phyloP scores from a whole-genome alignment of 2,888 invertebrate genomes.

The Phytoseiulus persimilis region DNA sequence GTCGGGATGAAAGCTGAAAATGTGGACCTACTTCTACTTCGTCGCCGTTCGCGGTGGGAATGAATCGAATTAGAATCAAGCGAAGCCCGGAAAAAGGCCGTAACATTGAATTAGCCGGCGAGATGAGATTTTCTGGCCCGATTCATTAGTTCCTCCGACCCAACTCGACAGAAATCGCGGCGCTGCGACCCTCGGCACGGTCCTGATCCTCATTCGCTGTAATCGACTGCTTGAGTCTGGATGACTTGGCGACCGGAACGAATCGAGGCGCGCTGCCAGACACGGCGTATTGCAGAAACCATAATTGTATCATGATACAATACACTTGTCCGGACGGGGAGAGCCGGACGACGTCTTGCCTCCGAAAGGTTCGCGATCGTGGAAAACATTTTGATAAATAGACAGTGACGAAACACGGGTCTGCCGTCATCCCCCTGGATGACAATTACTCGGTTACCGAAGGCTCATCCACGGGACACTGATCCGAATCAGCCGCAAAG shows the following conservation, averaged over 20 bases:
- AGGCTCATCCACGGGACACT: no score
- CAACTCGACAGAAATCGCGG: not conserved
- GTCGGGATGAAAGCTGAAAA: not conserved
- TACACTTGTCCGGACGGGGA: not conserved
- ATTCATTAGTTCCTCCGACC: not conserved
- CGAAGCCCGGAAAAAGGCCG: not conserved
- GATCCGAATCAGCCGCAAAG: no score
- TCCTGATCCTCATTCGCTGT: not conserved
- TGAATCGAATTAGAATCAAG: no score
- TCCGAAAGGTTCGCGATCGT: not conserved
- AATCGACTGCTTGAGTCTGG: not conserved
- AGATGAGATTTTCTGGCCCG: not conserved
- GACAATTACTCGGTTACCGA: no score
- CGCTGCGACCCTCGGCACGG: not conserved
- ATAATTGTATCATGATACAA: constrained; percentile 5
- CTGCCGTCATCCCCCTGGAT: no score
- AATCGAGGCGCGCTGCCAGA: not conserved
- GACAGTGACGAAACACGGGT: no score
- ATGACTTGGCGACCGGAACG: not conserved
- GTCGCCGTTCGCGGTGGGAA: no score
- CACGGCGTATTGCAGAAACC: not conserved
- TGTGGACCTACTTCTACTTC: no score
- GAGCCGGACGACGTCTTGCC: not conserved
- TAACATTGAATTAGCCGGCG: not conserved
- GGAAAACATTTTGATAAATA: no score